Evolutionary conservation across 2,888 invertebrate species (phyloP), one percentile per base, ranked within the genome.

Genomic region (Drosophila lacicola): DNA sequence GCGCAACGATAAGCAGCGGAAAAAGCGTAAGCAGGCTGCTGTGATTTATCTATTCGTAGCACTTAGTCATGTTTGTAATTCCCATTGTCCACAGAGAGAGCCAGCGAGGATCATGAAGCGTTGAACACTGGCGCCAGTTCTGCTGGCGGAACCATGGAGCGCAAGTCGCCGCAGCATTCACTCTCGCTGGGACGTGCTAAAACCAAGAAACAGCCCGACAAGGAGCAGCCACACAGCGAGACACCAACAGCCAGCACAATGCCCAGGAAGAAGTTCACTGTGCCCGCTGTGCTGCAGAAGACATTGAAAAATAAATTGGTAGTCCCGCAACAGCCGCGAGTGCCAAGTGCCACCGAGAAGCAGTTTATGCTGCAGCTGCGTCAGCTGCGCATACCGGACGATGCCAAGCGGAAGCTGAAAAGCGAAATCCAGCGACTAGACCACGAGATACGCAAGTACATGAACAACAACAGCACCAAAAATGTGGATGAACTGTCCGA

Each of bases 401-500:
- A 92, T 75, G 92, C 91, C 1, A 92, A 92, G 50, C 87, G 90
- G 13, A 92, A 91, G 57, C 78, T 93, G 0, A 92, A 92, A 55
- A 84, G 63, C 14, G 92, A 92, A 36, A 91, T 93, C 3, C 91
- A 92, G 61, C 88, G 90, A 1, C 66, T 93, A 54, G 92, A 93
- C 46, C 85, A 75, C 46, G 80, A 84, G 2, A 92, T 93, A 70
- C 89, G 90, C 25, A 80, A 81, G 6, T 91, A 92, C 66, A 86
- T 91, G 75, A 90, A 90, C 47, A 90, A 67, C 36, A 75, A 66
- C 58, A 83, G 74, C 17, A 79, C 70, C 34, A 91, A 90, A 65
- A 92, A 90, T 10, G 95, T 97, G 2, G 98, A 98, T 64, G 97
- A 98, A 75, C 92, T 98, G 36, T 97, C 98, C 0, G 98, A 98